Evolutionary conservation across 2,888 invertebrate genomes (phyloP).

Genomic region (Altica lythri): DNA sequence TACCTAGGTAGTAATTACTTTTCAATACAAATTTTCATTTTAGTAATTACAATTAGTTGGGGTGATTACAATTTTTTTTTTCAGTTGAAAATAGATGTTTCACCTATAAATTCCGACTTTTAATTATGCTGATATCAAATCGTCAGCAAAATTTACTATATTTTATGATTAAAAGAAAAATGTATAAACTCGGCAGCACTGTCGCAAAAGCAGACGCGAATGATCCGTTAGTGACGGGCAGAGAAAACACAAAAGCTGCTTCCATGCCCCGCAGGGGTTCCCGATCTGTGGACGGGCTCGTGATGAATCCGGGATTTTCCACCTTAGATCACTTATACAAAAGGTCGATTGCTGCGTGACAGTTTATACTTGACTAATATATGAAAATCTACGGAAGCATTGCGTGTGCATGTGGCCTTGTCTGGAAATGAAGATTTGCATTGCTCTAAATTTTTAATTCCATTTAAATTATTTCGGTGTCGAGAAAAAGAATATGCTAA

Average conservation of each 20-base stretch:
- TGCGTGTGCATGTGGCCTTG: slow-evolving; percentile 8
- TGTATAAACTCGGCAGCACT: slow-evolving; percentile 12
- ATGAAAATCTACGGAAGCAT: slow-evolving; percentile 13
- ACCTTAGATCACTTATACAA: not conserved
- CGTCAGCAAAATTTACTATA: not conserved
- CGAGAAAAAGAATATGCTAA: too few relatives aligned
- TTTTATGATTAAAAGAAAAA: not conserved
- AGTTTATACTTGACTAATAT: slow-evolving; percentile 17
- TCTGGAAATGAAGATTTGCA: slow-evolving; percentile 3
- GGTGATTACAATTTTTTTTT: too few relatives aligned
- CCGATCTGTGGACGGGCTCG: slow-evolving; percentile 36
- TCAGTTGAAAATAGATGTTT: too few relatives aligned
- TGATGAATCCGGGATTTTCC: slow-evolving; percentile 5
- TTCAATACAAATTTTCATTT: too few relatives aligned
- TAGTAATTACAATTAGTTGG: too few relatives aligned
- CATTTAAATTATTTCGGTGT: not conserved
- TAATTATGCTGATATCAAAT: too few relatives aligned
- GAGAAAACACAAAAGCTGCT: slow-evolving; percentile 48
- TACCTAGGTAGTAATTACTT: too few relatives aligned
- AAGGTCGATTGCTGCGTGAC: slow-evolving; percentile 5
- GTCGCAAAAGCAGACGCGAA: slow-evolving; percentile 29
- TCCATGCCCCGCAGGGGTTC: slow-evolving; percentile 49
- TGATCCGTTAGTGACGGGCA: slow-evolving; percentile 55
- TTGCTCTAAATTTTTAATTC: slow-evolving; percentile 10
- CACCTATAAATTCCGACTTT: too few relatives aligned